These are phyloP conservation scores for Mergus octosetaceus DNA, from an alignment of 2,797 vertebrate genomes.

Conservation along the genomic window DNA sequence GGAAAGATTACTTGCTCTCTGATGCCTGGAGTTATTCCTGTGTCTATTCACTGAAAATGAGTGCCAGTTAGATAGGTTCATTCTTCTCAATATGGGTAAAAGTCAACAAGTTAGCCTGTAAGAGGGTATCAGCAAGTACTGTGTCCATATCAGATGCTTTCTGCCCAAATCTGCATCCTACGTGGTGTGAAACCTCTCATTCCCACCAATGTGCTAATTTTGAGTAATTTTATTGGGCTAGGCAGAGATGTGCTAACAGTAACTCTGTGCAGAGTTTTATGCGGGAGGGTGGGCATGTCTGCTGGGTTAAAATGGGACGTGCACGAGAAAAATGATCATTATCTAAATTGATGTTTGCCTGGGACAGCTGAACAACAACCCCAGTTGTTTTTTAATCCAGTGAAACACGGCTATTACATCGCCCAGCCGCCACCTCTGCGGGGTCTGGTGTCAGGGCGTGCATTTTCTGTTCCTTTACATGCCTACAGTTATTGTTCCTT, in stretches of 20 bases:
- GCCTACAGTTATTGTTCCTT: not conserved
- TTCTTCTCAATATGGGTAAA: not conserved
- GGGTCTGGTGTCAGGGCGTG: not conserved
- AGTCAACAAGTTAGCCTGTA: not conserved
- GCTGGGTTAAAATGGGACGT: not conserved
- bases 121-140: not conserved
- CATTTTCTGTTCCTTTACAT: not conserved
- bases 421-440: not conserved
- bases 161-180: not conserved
- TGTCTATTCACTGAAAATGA: not conserved
- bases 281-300: not conserved
- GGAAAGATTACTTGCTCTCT: not conserved
- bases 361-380: not conserved
- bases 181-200: rapidly evolving
- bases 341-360: not conserved
- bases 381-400: not conserved
- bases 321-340: not conserved
- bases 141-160: not conserved
- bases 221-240: not conserved
- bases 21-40: not conserved
- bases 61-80: rapidly evolving
- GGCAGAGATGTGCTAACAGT: not conserved
- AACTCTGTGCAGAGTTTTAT: not conserved
- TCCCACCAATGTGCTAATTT: not conserved
- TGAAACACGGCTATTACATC: rapidly evolving